phyloP scores from a whole-genome alignment of 2,888 invertebrate genomes.

The Melipona bicolor region DNA sequence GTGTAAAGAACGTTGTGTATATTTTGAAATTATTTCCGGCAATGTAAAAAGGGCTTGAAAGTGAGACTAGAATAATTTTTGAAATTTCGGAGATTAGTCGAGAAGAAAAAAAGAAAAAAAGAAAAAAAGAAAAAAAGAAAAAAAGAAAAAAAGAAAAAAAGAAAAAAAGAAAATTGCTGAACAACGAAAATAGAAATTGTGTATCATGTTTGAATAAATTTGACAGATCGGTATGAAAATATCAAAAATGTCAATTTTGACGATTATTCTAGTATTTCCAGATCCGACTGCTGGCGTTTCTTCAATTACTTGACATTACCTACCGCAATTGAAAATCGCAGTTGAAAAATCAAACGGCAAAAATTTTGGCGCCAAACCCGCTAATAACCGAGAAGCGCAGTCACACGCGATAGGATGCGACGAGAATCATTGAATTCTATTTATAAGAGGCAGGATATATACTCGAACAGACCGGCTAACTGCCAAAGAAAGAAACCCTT shows the following conservation, averaged over 20 bases:
- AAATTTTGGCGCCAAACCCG: conserved; percentile 49
- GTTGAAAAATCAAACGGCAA: neutral
- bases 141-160: too few species aligned
- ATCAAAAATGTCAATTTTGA: neutral
- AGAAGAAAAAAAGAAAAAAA: neutral
- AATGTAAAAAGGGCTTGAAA: neutral
- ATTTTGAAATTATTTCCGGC: neutral
- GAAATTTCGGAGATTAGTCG: neutral
- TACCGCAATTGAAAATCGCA: neutral
- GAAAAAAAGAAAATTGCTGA: neutral
- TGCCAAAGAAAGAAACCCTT: conserved; percentile 32
- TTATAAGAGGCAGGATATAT: conserved; percentile 11
- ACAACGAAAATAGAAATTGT: neutral
- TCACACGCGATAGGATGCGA: neutral
- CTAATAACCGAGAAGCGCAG: neutral
- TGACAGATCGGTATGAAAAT: neutral
- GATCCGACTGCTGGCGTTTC: neutral
- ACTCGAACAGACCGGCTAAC: conserved; percentile 3
- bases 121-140: neutral
- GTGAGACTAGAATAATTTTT: neutral
- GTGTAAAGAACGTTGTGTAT: neutral
- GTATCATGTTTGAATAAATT: neutral
- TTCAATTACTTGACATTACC: neutral
- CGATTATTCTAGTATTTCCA: neutral
- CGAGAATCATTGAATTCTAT: conserved; percentile 7